A percentile compares a stretch with the other conserved stretches of the same genome.
Conservation (phyloP, 2,888 invertebrate species). For the Hypomecis punctinalis region DNA sequence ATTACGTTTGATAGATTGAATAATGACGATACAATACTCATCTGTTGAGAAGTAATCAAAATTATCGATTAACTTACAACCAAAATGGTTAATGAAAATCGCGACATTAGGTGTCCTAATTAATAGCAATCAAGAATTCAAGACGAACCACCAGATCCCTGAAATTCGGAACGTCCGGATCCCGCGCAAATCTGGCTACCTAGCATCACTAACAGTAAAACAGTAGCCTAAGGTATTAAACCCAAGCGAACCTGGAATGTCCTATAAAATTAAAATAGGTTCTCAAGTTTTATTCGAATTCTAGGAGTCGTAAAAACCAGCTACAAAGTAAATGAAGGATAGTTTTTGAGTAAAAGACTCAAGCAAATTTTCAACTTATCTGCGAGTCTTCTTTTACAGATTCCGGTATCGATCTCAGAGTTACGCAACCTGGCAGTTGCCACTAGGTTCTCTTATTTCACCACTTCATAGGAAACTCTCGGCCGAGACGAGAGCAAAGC, state of each 20-base stretch:
- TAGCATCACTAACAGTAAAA: slow-evolving; percentile 22
- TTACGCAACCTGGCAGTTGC: slow-evolving; percentile 48
- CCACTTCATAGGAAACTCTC: slow-evolving; percentile 52
- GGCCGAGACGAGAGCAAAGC: slow-evolving; percentile 38
- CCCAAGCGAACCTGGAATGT: slow-evolving; percentile 13
- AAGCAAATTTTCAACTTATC: slow-evolving; percentile 22
- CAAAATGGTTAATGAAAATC: too few species aligned
- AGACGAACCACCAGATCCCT: too few species aligned
- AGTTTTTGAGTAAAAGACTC: slow-evolving; percentile 1
- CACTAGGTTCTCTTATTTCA: slow-evolving; percentile 48
- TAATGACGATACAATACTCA: too few species aligned
- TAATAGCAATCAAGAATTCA: too few species aligned
- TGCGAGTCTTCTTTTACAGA: slow-evolving; percentile 47
- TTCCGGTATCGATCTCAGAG: slow-evolving; percentile 53
- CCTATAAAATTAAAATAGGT: slow-evolving; percentile 30
- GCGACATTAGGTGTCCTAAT: too few species aligned
- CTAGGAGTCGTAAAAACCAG: slow-evolving; percentile 26
- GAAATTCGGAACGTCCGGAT: too few species aligned
- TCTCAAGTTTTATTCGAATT: slow-evolving; percentile 27
- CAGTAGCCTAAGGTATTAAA: slow-evolving; percentile 15
- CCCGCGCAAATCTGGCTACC: too few species aligned
- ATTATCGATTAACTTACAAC: too few species aligned
- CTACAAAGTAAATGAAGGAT: slow-evolving; percentile 13
- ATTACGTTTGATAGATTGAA: too few species aligned
- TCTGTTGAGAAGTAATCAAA: too few species aligned